A percentile compares a stretch with the other conserved stretches of the same genome.
phyloP scores from a whole-genome alignment of 2,797 vertebrate genomes.

The Vultur gryphus region DNA sequence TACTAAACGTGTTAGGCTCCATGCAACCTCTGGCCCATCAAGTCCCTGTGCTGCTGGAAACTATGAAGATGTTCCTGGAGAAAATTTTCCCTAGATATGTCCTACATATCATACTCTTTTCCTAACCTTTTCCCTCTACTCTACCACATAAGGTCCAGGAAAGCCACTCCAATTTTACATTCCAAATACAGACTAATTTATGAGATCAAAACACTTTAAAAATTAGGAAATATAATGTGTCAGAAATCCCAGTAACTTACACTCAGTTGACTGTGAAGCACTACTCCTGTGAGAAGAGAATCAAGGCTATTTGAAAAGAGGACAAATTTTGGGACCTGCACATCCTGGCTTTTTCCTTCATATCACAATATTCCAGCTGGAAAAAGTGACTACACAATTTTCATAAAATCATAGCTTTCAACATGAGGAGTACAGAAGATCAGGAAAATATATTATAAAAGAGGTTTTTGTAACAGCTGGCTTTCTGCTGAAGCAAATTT shows the following conservation, averaged over 20 bases:
- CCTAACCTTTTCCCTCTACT: not conserved
- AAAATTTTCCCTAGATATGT: not conserved
- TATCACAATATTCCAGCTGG: not conserved
- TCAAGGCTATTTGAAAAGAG: not conserved
- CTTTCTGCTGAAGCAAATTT: slow-evolving; percentile 21
- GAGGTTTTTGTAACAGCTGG: slow-evolving; percentile 17
- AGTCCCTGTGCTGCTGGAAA: not conserved
- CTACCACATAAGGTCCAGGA: not conserved
- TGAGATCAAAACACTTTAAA: not conserved
- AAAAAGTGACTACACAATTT: not conserved
- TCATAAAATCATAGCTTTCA: not conserved
- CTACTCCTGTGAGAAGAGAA: not conserved
- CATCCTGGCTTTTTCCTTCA: not conserved
- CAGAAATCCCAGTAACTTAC: not conserved
- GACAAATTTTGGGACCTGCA: not conserved
- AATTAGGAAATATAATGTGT: not conserved
- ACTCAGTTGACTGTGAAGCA: not conserved
- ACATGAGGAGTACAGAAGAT: not conserved
- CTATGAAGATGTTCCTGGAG: not conserved
- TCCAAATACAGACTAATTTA: not conserved
- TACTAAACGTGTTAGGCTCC: not conserved
- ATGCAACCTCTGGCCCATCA: not conserved
- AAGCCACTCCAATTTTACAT: not conserved
- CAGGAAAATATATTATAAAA: slow-evolving; percentile 12
- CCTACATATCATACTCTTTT: not conserved